phyloP scores from a whole-genome alignment of 1,140 invertebrate species.

The Odontomachus brunneus region DNA sequence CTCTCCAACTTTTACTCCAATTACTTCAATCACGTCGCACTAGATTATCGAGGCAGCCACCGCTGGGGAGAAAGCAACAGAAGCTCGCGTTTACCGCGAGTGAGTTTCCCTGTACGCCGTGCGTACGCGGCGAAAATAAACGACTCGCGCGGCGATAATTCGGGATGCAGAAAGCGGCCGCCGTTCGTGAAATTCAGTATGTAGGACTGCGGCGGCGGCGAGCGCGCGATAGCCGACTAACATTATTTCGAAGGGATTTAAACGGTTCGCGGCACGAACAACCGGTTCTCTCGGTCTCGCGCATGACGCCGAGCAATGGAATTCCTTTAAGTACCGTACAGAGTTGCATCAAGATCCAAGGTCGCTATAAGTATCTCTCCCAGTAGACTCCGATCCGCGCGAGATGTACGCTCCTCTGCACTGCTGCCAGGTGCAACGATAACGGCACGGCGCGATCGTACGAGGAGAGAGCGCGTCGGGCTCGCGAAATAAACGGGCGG shows the following conservation, averaged over 20 bases:
- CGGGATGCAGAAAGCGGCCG: slow-evolving; percentile 23
- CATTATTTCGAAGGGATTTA: slow-evolving; percentile 74
- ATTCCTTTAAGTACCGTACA: slow-evolving; percentile 74
- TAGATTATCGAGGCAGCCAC: slow-evolving; percentile 11
- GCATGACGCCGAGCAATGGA: slow-evolving; percentile 66
- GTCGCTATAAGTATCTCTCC: slow-evolving; percentile 62
- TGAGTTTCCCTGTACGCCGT: neutral
- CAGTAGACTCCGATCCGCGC: slow-evolving; percentile 36
- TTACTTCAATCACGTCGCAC: slow-evolving; percentile 16
- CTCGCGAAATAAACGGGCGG: slow-evolving; percentile 19
- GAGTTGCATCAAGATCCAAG: slow-evolving; percentile 73
- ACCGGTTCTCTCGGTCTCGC: slow-evolving; percentile 66
- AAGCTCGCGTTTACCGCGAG: neutral
- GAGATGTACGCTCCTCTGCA: neutral
- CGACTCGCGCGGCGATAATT: slow-evolving; percentile 23
- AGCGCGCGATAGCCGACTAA: slow-evolving; percentile 70
- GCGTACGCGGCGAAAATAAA: slow-evolving; percentile 14
- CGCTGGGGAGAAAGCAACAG: slow-evolving; percentile 10
- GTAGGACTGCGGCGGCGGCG: slow-evolving; percentile 25
- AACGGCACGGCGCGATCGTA: neutral
- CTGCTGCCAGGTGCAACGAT: neutral
- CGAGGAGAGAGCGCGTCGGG: slow-evolving; percentile 5
- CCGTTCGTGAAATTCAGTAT: slow-evolving; percentile 35
- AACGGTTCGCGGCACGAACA: slow-evolving; percentile 65
- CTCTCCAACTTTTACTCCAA: neutral